These are phyloP conservation scores for Hydropotes inermis DNA, from an alignment of 2,113 vertebrate species.

Conservation along the genomic window DNA sequence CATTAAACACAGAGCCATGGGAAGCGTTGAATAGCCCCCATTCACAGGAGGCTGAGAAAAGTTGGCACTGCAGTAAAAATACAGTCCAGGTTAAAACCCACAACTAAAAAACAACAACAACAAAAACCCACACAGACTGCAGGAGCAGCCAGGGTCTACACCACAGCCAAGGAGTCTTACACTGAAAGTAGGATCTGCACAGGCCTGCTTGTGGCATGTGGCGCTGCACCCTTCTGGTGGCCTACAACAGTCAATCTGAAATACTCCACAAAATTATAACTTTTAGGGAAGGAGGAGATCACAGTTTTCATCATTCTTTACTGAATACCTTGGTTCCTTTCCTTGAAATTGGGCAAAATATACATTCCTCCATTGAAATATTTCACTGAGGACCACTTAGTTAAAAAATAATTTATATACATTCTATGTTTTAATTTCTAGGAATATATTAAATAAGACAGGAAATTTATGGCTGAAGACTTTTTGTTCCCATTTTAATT, in stretches of 20 bases:
- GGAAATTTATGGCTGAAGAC: neutral
- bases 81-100: slow-evolving; percentile 32
- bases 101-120: slow-evolving; percentile 47
- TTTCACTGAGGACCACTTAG: neutral
- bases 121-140: neutral
- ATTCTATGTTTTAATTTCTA: slow-evolving; percentile 44
- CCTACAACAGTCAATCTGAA: neutral
- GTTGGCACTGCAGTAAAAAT: slow-evolving; percentile 5
- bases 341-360: neutral
- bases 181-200: neutral
- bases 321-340: neutral
- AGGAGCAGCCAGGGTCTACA: neutral
- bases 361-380: neutral
- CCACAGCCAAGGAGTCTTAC: neutral
- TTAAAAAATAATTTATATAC: neutral
- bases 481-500: neutral
- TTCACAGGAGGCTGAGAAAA: slow-evolving; percentile 41
- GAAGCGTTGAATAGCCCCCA: slow-evolving; percentile 23
- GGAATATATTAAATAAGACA: slow-evolving; percentile 13
- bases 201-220: neutral
- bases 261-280: neutral
- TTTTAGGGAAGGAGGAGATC: neutral
- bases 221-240: neutral
- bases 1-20: neutral
- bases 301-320: neutral